Base-by-base conservation (phyloP, 2,113 vertebrate genomes). In the Redunca redunca region DNA sequence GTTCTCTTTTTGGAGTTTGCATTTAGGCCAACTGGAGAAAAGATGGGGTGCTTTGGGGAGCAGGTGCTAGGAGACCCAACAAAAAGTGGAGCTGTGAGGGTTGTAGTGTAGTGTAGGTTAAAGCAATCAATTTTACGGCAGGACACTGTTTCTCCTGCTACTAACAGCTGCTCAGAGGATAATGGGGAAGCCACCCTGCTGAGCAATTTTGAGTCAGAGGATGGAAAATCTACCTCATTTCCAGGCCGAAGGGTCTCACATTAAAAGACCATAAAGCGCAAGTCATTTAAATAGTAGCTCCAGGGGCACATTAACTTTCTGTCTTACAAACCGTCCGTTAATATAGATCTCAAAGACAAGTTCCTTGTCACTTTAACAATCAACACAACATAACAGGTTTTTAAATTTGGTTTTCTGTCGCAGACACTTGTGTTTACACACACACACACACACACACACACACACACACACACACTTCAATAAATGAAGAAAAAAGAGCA, bases 41-140 rank as follows among this genome's bases (percentile, higher is more conserved):
- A 98, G 96, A 98, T 93, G 46, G 91, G 33, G 84, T 95, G 92
- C 52, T 92, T 98, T 90, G 57, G 97, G 92, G 92, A 98, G 97
- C 98, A 99, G 96, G 98, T 98, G 97, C 97, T 97, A 91, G 62
- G 96, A 86, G 95, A 97, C 89, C 71, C n/a, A 95, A 74, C 74
- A 96, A 89, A 92, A 98, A 98, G 98, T 96, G 92, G 15, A 98
- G 30, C 95, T 98, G 62, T 36, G 95, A 87, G 98, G 86, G 55
- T 50, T 74, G 12, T 40, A 97, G 89, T 98, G 89, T 87, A 95
- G 95, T 46, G 89, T 83, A 50, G 96, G 80, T 85, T 97, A 94
- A 97, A 97, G 88, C 97, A 97, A 98, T 98, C 98, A 98, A 97
- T 99, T 98, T 98, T 93, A 95, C 86, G 95, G 93, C 97, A 96